Evolutionary conservation across 1,140 invertebrate genomes (phyloP).

Genomic region (Saxidomus purpurata): DNA sequence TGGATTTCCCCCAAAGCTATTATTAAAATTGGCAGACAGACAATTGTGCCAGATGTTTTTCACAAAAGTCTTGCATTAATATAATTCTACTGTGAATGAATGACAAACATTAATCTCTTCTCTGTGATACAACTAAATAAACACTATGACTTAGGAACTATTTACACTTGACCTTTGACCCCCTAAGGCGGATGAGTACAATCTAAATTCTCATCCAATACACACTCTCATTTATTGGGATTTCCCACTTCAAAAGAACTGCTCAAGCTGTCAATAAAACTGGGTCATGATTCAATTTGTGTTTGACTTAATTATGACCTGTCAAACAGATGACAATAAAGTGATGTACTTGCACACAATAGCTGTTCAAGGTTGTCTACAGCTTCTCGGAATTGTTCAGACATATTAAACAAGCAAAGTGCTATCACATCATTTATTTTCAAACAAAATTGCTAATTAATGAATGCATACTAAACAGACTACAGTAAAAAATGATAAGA

Average conservation of each 20-base stretch:
- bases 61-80: conserved; percentile 28
- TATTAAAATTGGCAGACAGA: conserved; percentile 53
- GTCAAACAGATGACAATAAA: conserved; percentile 10
- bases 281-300: conserved; percentile 47
- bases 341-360: conserved; percentile 10
- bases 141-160: conserved; percentile 52
- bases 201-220: conserved; percentile 46
- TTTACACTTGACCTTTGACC: conserved; percentile 63
- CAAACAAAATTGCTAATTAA: too few species aligned
- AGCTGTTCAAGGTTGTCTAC: not conserved
- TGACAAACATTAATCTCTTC: conserved; percentile 62
- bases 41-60: conserved; percentile 55
- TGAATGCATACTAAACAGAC: too few species aligned
- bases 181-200: conserved; percentile 43
- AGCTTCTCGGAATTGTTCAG: too few species aligned
- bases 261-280: conserved; percentile 17
- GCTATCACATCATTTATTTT: too few species aligned
- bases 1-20: conserved; percentile 59
- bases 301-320: conserved; percentile 45
- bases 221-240: conserved; percentile 42
- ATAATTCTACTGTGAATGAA: conserved; percentile 27
- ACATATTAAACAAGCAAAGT: too few species aligned
- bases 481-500: too few species aligned
- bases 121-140: conserved; percentile 48
- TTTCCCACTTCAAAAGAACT: conserved; percentile 55